These are phyloP conservation scores for Carcharodon carcharias DNA, from an alignment of 2,797 vertebrate species.

Conservation along the genomic window DNA sequence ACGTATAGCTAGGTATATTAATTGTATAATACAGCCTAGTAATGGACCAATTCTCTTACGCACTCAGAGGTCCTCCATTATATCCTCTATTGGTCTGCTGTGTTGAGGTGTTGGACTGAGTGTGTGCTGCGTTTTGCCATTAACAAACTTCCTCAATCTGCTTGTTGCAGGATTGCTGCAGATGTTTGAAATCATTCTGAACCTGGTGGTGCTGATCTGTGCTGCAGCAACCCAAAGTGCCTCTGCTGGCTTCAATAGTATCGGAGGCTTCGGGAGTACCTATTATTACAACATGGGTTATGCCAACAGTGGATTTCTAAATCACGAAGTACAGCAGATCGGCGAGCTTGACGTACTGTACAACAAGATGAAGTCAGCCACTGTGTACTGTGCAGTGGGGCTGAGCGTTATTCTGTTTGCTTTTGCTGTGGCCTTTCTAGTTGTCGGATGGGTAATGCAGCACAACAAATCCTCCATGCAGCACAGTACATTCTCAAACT, in stretches of 20 bases:
- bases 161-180: constrained; percentile 41
- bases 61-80: neutral
- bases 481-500: neutral
- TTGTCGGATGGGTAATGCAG: constrained; percentile 25
- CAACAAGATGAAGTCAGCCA: constrained; percentile 40
- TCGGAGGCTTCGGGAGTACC: constrained; percentile 40
- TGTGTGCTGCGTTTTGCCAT: neutral
- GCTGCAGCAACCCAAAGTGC: constrained; percentile 41
- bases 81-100: neutral
- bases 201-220: constrained; percentile 41
- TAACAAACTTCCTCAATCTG: constrained; percentile 38
- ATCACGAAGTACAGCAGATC: constrained; percentile 39
- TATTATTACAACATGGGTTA: constrained; percentile 41
- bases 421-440: constrained; percentile 38
- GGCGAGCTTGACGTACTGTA: constrained; percentile 38
- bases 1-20: neutral
- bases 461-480: neutral
- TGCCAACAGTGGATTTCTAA: constrained; percentile 42
- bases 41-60: neutral
- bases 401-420: constrained; percentile 39
- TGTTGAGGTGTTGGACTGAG: neutral
- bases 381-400: constrained; percentile 41
- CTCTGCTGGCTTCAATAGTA: constrained; percentile 41
- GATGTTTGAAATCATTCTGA: constrained; percentile 41
- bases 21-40: neutral